phyloP scores from a whole-genome alignment of 2,113 vertebrate species.

The Spheniscus mendiculus region DNA sequence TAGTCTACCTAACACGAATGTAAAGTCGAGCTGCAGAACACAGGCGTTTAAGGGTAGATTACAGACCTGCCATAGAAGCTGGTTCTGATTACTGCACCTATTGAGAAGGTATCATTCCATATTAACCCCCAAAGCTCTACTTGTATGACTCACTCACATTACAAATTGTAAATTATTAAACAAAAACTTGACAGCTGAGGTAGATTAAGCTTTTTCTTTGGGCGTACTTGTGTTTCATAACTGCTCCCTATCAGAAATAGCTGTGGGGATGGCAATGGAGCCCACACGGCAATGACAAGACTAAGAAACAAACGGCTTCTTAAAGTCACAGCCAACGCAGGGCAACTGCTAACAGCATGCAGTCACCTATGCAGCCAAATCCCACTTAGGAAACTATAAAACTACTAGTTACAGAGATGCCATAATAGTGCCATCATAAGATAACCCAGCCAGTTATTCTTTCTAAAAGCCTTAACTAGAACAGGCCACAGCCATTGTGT shows the following conservation, averaged over 20 bases:
- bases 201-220: background rate
- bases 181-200: background rate
- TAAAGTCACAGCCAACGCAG: background rate
- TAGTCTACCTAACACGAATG: background rate
- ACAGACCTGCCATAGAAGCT: background rate
- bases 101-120: background rate
- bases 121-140: background rate
- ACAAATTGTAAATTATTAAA: constrained; percentile 28
- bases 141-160: background rate
- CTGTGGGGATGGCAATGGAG: background rate
- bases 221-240: background rate
- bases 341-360: background rate
- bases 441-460: background rate
- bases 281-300: background rate
- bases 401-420: background rate
- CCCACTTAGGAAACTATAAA: background rate
- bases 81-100: background rate
- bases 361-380: background rate
- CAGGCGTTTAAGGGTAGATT: background rate
- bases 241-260: background rate
- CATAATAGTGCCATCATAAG: background rate
- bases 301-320: background rate
- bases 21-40: background rate
- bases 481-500: background rate
- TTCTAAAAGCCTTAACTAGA: background rate